Evolutionary conservation across 2,888 invertebrate species (phyloP), one percentile per base, ranked within the genome.

Genomic region (Diadegma fenestrale): DNA sequence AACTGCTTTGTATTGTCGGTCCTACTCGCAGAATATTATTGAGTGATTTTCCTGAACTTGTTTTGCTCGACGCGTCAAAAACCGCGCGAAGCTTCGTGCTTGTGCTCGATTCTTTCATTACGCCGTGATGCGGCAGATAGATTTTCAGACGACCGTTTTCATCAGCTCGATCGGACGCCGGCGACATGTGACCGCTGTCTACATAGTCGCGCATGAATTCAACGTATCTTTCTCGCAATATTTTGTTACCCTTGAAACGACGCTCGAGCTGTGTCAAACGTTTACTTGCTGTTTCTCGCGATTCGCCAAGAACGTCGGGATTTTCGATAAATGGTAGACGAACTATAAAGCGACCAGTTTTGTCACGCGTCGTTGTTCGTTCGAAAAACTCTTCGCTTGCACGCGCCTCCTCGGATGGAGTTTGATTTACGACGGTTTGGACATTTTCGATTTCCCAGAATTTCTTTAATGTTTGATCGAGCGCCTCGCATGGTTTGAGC

Each of bases 391-490:
- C 45, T 30, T 79, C 69, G 48, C 78, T 48, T 48, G 43, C 78
- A 1, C 68, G 68, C 22, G 26, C 72, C 19, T 69, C 54, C 26
- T 54, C 69, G 12, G 76, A 75, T 10, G 14, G 51, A 26, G n/a
- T 26, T 37, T 12, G 58, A 2, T 22, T 54, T 0, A 10, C 54
- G 8, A 8, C 58, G 8, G 17, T 5, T 61, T 48, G 71, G 19
- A 10, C 6, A 19, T 68, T 73, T 61, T 79, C 80, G 30, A 84
- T 66, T 51, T 75, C 68, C 80, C 80, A 84, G 45, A 84, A 84
- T 22, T 37, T 43, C 37, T 68, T 61, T 41, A 84, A 51, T 22
- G 17, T 72, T 73, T 43, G n/a, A 54, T 75, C 30, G 5, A 84
- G 51, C 1, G 58, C 22, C 26, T 63, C 63, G 41, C 41, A 48